A percentile compares a stretch with the other conserved stretches of the same genome.
Evolutionary conservation across 2,888 invertebrate genomes (phyloP).

Genomic region (Loripinus fragilis): DNA sequence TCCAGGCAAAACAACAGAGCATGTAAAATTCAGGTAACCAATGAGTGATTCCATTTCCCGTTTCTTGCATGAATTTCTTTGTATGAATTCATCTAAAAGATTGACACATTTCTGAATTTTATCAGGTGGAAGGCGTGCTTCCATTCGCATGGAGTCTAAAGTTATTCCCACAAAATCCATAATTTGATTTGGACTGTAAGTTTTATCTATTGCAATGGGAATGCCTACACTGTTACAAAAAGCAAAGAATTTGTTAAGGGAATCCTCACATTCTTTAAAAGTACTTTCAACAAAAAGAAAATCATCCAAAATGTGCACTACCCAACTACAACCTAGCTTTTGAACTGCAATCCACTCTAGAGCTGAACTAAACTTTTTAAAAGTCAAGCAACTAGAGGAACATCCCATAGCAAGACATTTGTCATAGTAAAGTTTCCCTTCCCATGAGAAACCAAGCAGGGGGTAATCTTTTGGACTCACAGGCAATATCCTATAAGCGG

Average conservation of each 20-base stretch:
- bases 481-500: constrained; percentile 41
- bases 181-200: constrained; percentile 4
- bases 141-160: constrained; percentile 40
- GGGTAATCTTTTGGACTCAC: constrained; percentile 43
- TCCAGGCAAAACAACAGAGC: background rate
- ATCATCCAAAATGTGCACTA: constrained; percentile 48
- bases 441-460: constrained; percentile 33
- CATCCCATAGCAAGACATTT: constrained; percentile 39
- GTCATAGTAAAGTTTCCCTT: constrained; percentile 42
- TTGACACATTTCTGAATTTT: background rate
- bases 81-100: background rate
- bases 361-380: constrained; percentile 44
- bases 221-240: constrained; percentile 23
- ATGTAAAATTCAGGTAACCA: background rate
- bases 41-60: background rate
- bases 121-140: constrained; percentile 26
- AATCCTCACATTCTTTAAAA: background rate
- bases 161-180: constrained; percentile 9
- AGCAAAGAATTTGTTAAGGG: constrained; percentile 10
- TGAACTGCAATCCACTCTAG: constrained; percentile 28
- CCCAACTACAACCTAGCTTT: background rate
- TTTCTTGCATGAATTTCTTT: background rate
- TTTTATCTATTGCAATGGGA: constrained; percentile 40
- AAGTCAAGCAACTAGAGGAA: constrained; percentile 40
- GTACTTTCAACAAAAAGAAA: constrained; percentile 28